These are phyloP conservation scores for Channa maculata DNA, from an alignment of 2,113 vertebrate species.

Conservation along the genomic window DNA sequence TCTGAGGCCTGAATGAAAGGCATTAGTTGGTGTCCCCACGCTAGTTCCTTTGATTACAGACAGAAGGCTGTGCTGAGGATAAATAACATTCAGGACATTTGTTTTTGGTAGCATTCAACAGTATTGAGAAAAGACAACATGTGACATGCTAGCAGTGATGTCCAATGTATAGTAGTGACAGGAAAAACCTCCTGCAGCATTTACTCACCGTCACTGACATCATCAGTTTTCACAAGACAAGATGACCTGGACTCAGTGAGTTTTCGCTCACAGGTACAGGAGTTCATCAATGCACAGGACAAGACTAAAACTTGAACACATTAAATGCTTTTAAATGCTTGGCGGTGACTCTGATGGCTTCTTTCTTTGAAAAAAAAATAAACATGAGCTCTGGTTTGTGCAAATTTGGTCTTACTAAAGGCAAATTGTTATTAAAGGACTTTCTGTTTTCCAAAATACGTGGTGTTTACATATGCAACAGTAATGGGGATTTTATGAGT, in stretches of 20 bases:
- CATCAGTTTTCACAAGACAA: conserved; percentile 20
- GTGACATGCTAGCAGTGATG: conserved; percentile 56
- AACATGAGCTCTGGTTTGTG: conserved; percentile 52
- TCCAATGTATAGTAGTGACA: background rate
- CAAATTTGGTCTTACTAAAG: conserved; percentile 65
- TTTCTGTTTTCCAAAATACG: conserved; percentile 29
- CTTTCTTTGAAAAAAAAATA: conserved; percentile 36
- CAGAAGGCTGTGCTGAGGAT: conserved; percentile 53
- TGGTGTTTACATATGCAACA: conserved; percentile 15
- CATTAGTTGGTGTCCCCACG: conserved; percentile 20
- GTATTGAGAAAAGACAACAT: conserved; percentile 47
- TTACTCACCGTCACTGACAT: conserved; percentile 27
- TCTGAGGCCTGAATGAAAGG: conserved; percentile 47
- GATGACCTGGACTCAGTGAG: conserved; percentile 18
- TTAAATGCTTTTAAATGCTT: conserved; percentile 70
- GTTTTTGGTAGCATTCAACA: conserved; percentile 66
- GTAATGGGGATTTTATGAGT: conserved; percentile 57
- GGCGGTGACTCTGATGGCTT: conserved; percentile 73
- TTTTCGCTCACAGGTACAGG: conserved; percentile 30
- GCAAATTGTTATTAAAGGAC: conserved; percentile 48
- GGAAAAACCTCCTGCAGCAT: conserved; percentile 6
- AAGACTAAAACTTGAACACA: conserved; percentile 34
- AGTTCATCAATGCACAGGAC: conserved; percentile 29
- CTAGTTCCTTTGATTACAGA: conserved; percentile 7
- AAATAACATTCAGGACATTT: conserved; percentile 63